phyloP scores from a whole-genome alignment of 2,888 invertebrate species.

The Tigriopus californicus region DNA sequence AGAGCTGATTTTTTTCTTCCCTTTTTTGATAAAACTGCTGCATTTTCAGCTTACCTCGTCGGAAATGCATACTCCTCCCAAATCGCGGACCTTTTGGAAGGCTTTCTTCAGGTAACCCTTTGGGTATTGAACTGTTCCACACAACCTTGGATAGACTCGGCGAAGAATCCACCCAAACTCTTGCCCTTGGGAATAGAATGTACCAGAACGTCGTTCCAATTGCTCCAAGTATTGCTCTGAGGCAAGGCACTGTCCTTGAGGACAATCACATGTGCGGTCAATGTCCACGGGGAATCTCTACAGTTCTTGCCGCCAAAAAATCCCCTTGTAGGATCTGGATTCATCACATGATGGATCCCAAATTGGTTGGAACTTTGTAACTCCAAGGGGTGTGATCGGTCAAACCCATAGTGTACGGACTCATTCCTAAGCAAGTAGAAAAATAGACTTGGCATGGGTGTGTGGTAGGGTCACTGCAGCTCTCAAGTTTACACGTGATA shows the following conservation, averaged over 20 bases:
- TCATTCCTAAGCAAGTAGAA: slow-evolving; percentile 36
- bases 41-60: slow-evolving; percentile 49
- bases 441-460: no score
- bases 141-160: slow-evolving; percentile 94
- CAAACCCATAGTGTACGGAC: slow-evolving; percentile 57
- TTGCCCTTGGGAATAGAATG: slow-evolving; percentile 52
- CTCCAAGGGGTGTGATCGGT: slow-evolving; percentile 63
- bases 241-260: slow-evolving; percentile 43
- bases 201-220: slow-evolving; percentile 51
- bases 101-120: slow-evolving; percentile 65
- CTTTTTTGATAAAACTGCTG: no score
- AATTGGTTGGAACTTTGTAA: slow-evolving; percentile 44
- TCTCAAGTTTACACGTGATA: slow-evolving; percentile 48
- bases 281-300: slow-evolving; percentile 62
- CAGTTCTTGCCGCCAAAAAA: slow-evolving; percentile 74
- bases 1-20: no score
- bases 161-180: slow-evolving; percentile 69
- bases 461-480: no score
- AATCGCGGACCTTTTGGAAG: slow-evolving; percentile 49
- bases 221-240: slow-evolving; percentile 62
- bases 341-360: slow-evolving; percentile 44
- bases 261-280: slow-evolving; percentile 45
- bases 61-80: slow-evolving; percentile 71
- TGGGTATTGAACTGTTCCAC: slow-evolving; percentile 80
- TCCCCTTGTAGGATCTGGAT: slow-evolving; percentile 78